A percentile compares a stretch with the other conserved stretches of the same genome.
phyloP scores from a whole-genome alignment of 2,888 invertebrate species.

The Pocota personata region DNA sequence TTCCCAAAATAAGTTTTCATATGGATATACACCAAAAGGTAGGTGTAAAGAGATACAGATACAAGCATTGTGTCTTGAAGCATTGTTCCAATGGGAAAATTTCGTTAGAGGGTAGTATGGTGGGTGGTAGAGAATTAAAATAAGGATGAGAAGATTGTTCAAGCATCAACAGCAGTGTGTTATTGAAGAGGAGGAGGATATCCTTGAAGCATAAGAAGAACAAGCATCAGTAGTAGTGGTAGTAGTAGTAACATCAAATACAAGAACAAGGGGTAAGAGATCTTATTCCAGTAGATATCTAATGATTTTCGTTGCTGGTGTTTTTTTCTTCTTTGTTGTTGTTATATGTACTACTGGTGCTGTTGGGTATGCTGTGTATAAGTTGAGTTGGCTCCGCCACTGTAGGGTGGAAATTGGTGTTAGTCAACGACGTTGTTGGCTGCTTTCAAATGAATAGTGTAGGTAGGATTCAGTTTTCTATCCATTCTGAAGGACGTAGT shows the following conservation, averaged over 20 bases:
- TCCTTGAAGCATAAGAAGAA: conserved; percentile 69
- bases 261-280: conserved; percentile 35
- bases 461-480: conserved; percentile 41
- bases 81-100: conserved; percentile 66
- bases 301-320: conserved; percentile 67
- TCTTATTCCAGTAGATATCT: conserved; percentile 60
- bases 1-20: conserved; percentile 53
- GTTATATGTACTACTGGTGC: conserved; percentile 11
- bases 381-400: conserved; percentile 40
- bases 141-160: conserved; percentile 58
- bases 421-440: conserved; percentile 50
- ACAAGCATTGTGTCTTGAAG: conserved; percentile 67
- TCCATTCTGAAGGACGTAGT: conserved; percentile 48
- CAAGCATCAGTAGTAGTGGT: conserved; percentile 45
- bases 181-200: conserved; percentile 59
- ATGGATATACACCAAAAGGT: conserved; percentile 63
- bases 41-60: conserved; percentile 67
- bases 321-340: conserved; percentile 41
- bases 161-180: conserved; percentile 66
- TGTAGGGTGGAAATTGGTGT: conserved; percentile 51
- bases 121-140: neutral
- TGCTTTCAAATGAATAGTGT: conserved; percentile 44
- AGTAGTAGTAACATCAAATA: conserved; percentile 43
- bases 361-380: conserved; percentile 28
- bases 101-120: neutral